Conservation (phyloP, 2,888 invertebrate species). For the Drosophila anomalata region DNA sequence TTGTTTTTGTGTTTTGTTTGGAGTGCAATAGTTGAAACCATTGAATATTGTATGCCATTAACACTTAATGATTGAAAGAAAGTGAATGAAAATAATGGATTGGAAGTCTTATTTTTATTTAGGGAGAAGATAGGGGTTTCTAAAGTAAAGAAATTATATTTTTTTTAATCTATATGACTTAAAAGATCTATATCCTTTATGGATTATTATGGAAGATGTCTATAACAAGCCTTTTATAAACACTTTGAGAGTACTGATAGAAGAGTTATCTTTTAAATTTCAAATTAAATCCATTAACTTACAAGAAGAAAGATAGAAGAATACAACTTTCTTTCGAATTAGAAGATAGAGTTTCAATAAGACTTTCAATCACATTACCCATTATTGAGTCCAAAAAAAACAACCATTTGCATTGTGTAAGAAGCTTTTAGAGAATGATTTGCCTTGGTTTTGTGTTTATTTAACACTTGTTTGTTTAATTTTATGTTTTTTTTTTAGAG, state of each 20-base stretch:
- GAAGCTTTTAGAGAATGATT: constrained; percentile 73
- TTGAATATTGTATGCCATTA: neutral
- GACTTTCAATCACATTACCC: constrained; percentile 10
- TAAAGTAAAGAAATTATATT: too few species aligned
- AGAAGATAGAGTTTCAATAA: neutral
- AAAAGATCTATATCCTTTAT: too few species aligned
- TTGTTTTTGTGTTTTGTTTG: neutral
- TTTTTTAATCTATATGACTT: too few species aligned
- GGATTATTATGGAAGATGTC: too few species aligned
- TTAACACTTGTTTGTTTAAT: neutral
- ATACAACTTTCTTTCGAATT: neutral
- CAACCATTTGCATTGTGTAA: constrained; percentile 56
- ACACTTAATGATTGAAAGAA: neutral
- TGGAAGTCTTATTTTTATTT: neutral
- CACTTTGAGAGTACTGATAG: too few species aligned
- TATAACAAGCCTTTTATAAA: too few species aligned
- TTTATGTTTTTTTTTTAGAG: constrained; percentile 1
- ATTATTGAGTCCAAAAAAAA: constrained; percentile 7
- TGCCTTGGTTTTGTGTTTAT: constrained; percentile 27
- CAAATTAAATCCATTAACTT: too few species aligned
- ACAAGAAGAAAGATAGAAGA: too few species aligned
- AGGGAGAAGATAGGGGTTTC: neutral
- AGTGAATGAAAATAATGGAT: neutral
- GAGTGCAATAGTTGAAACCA: constrained; percentile 4
- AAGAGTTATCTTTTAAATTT: too few species aligned